Base-by-base conservation (phyloP, 2,797 vertebrate genomes). In the Poeciliopsis infans region DNA sequence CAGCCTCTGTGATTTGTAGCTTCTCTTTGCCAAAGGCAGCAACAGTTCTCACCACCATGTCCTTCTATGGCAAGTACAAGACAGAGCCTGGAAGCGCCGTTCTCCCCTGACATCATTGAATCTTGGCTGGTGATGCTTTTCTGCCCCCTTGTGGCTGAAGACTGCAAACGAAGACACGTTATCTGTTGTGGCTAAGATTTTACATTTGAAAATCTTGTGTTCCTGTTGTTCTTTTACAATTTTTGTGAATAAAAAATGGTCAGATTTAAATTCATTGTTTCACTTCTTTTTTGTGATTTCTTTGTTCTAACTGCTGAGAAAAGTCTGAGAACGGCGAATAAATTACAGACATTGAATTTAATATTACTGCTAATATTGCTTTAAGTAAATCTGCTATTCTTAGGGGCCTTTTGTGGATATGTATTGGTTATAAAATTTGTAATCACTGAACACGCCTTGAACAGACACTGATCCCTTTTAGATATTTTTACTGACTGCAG, bases 31-130 rank as follows among this genome's bases (percentile, higher is more conserved):
- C 81, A 83, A 81, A 83, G 69, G 45, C 77, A 79, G 78, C 75
- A 80, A 80, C 80, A 80, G 39, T 79, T 64, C 74, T 79, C 82
- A 80, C 46, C 75, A 82, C 43, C 72, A 81, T 90, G 81, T 61
- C 90, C 91, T 86, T 92, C 79, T 92, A 89, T 85, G 92, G 90
- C 41, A 66, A 89, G 87, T 20, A 72, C 20, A 49, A 61, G 51
- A 82, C 72, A 79, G 77, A 77, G 72, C 79, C 51, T 87, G 79
- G 79, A 76, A 90, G 74, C 78, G 79, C 77, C 76, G 45, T 76
- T 5, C 53, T 49, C 33, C 16, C 8, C 41, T 80, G 36, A 82
- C 31, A 72, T 72, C 68, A 80, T 59, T 68, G 55, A 41, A 55
- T 10, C 53, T 70, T 10, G 12, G n/a, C 61, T 13, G 69, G 5